Base-by-base conservation (phyloP, 2,797 vertebrate species). In the Miichthys miiuy region DNA sequence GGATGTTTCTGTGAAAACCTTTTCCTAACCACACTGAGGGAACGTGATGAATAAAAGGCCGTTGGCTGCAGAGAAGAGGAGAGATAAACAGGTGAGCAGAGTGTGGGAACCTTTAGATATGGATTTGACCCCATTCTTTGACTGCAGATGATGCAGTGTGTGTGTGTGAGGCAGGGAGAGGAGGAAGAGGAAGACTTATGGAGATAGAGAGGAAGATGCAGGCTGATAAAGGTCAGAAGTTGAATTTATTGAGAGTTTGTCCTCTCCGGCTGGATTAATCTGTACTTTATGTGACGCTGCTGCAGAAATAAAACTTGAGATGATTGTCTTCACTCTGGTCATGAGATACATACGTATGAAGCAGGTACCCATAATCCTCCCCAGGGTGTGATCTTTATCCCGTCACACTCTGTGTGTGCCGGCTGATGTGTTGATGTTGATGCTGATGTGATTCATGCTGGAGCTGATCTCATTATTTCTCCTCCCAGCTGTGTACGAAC, bases 401-500 rank as follows among this genome's bases (percentile, higher is more conserved):
- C 41, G 27, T 55, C 44, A 1, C 57, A 48, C 34, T 18, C 46
- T 17, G 44, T 50, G 64, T 57, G 47, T 5, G 34, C 44, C 3
- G 51, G 18, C 60, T 27, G 48, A 30, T 54, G 12, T 63, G 54
- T 63, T 60, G 67, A 67, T 41, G 56, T 57, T 56, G 66, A 69
- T 21, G 42, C 51, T 64, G 62, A 48, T 48, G 46, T 71, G 46
- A 68, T 61, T 57, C 58, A 41, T 8, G 51, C 50, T 12, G 46
- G 21, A 30, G 71, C 62, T 80, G 57, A 71, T 76, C 60, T 77
- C 44, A 56, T 87, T 79, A 27, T 87, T 56, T 77, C 34, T 41
- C 70, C 71, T 52, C 47, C 71, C 81, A 84, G 95, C 95, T 21
- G 93, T 94, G 86, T 94, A 94, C 46, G 91, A 95, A 71, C 84